phyloP scores from a whole-genome alignment of 2,888 invertebrate genomes.

The Homarus gammarus region DNA sequence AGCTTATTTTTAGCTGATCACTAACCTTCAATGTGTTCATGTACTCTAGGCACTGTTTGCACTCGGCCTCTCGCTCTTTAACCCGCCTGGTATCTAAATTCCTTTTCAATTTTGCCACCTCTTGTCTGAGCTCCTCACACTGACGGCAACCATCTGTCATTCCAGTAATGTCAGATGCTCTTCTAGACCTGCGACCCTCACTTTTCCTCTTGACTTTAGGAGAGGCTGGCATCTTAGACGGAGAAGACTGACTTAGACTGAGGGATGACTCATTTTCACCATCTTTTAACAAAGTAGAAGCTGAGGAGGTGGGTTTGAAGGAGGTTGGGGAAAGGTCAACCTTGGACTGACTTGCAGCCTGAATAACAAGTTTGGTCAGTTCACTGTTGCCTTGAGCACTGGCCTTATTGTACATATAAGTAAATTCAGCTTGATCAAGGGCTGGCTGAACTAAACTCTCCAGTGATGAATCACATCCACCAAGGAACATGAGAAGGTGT shows the following conservation, averaged over 20 bases:
- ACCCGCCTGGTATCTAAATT: constrained; percentile 45
- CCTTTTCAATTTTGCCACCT: constrained; percentile 63
- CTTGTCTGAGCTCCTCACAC: constrained; percentile 74
- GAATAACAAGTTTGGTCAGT: constrained; percentile 40
- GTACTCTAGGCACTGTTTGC: constrained; percentile 68
- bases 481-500: constrained; percentile 75
- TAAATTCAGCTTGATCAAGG: constrained; percentile 72
- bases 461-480: constrained; percentile 70
- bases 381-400: constrained; percentile 56
- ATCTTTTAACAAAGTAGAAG: constrained; percentile 3
- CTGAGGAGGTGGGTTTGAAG: background rate
- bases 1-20: background rate
- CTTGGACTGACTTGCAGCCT: constrained; percentile 35
- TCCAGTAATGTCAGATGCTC: constrained; percentile 75
- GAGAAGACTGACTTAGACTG: constrained; percentile 33
- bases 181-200: constrained; percentile 57
- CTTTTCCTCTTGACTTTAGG: constrained; percentile 65
- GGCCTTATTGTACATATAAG: constrained; percentile 70
- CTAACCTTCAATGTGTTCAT: constrained; percentile 60
- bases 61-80: constrained; percentile 61
- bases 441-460: constrained; percentile 74
- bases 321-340: constrained; percentile 26
- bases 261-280: constrained; percentile 22
- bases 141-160: constrained; percentile 72
- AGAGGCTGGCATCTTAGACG: constrained; percentile 63